phyloP scores from a whole-genome alignment of 2,797 vertebrate species.

The Anomalospiza imberbis region DNA sequence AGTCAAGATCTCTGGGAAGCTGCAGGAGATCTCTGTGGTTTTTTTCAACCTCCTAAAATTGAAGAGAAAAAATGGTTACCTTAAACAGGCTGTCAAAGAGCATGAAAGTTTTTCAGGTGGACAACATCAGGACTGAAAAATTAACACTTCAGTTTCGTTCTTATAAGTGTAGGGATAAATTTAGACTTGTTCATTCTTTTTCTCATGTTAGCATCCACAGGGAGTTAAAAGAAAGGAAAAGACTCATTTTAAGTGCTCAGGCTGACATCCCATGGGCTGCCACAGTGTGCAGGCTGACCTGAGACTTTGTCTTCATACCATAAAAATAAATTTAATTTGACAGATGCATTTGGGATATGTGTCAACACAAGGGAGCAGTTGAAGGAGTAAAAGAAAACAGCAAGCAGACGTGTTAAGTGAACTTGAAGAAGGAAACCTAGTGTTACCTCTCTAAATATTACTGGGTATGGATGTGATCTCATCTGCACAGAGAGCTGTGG shows the following conservation, averaged over 20 bases:
- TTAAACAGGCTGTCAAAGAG: neutral
- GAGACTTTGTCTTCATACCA: neutral
- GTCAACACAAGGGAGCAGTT: neutral
- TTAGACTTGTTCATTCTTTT: neutral
- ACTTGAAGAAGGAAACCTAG: neutral
- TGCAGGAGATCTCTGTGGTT: slow-evolving; percentile 83
- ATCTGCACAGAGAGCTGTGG: neutral
- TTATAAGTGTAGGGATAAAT: neutral
- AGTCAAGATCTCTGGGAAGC: slow-evolving; percentile 85
- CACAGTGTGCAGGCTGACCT: neutral
- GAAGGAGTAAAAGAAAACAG: neutral
- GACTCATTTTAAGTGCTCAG: neutral
- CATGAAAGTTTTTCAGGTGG: neutral
- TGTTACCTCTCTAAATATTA: neutral
- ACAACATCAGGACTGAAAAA: neutral
- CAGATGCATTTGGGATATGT: neutral
- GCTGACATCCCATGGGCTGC: neutral
- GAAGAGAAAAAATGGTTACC: neutral
- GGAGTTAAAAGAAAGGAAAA: neutral
- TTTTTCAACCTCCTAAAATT: slow-evolving; percentile 84
- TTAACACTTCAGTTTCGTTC: neutral
- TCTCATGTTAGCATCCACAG: neutral
- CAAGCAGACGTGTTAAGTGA: neutral
- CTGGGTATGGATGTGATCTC: neutral
- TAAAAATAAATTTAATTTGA: slow-evolving; percentile 17